A percentile compares a stretch with the other conserved stretches of the same genome.
Evolutionary conservation across 2,797 vertebrate genomes (phyloP).

Genomic region (Mormyrus proboscirostris): DNA sequence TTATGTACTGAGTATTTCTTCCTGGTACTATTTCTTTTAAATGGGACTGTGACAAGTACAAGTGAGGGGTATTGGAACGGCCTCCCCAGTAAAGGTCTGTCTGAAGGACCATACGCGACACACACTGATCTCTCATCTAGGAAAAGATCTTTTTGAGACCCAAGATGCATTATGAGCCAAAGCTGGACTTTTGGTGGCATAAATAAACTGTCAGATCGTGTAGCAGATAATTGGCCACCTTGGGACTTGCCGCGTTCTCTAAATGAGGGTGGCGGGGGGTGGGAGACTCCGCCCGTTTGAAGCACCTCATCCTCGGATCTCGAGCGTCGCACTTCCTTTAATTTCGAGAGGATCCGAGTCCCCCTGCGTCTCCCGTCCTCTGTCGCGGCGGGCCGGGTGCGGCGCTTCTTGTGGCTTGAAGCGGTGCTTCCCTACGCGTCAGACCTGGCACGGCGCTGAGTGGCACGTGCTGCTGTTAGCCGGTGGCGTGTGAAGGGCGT

Average conservation of each 20-base stretch:
- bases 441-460: background rate
- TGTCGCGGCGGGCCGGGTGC: background rate
- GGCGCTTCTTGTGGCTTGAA: background rate
- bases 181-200: constrained; percentile 35
- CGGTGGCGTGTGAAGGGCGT: background rate
- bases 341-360: constrained; percentile 11
- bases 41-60: background rate
- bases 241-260: constrained; percentile 16
- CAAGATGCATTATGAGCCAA: background rate
- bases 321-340: background rate
- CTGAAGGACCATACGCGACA: constrained; percentile 46
- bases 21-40: background rate
- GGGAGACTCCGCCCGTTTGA: background rate
- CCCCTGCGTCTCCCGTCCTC: background rate
- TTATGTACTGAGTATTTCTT: background rate
- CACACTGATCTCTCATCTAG: constrained; percentile 58
- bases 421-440: background rate
- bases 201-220: constrained; percentile 14
- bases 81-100: background rate
- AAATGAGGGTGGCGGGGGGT: background rate
- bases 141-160: constrained; percentile 58
- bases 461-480: background rate
- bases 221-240: constrained; percentile 23
- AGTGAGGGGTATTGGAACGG: background rate
- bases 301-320: background rate